Percentiles rank a stretch among this genome's conserved stretches.
These are phyloP conservation scores for Lasioglossum villosulum DNA, from an alignment of 2,888 invertebrate genomes.

Conservation along the genomic window DNA sequence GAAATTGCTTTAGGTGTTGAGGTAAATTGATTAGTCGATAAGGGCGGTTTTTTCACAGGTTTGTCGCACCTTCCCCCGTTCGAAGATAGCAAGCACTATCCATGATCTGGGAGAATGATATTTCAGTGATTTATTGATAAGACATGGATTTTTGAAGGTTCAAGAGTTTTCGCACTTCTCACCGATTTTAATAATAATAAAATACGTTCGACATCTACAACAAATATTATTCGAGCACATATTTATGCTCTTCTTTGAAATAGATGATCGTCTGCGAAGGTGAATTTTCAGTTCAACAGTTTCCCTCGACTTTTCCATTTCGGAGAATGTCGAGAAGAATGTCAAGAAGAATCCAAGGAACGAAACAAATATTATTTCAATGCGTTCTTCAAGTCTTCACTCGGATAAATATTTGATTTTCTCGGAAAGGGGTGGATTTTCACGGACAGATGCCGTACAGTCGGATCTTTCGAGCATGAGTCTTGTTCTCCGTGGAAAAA, in stretches of 20 bases:
- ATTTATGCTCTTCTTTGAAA: not conserved
- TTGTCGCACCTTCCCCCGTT: not conserved
- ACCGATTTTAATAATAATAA: not conserved
- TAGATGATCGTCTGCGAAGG: not conserved
- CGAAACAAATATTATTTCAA: not conserved
- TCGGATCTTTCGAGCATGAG: not conserved
- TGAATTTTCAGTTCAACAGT: not conserved
- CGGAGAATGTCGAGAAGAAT: not conserved
- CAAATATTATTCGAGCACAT: not conserved
- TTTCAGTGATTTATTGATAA: not conserved
- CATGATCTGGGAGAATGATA: not conserved
- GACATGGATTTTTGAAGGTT: not conserved
- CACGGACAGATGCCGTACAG: not conserved
- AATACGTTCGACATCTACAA: not conserved
- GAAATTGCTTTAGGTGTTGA: not conserved
- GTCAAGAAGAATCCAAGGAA: not conserved
- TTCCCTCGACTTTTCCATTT: not conserved
- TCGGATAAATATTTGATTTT: conserved; percentile 6
- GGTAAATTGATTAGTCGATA: not conserved
- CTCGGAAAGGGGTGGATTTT: not conserved
- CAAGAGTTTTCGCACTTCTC: not conserved
- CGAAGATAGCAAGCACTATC: not conserved
- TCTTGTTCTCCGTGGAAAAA: not conserved
- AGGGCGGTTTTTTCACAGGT: not conserved
- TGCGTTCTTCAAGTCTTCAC: not conserved